Evolutionary conservation across 2,113 vertebrate genomes (phyloP).

Genomic region (Phoenicopterus ruber): DNA sequence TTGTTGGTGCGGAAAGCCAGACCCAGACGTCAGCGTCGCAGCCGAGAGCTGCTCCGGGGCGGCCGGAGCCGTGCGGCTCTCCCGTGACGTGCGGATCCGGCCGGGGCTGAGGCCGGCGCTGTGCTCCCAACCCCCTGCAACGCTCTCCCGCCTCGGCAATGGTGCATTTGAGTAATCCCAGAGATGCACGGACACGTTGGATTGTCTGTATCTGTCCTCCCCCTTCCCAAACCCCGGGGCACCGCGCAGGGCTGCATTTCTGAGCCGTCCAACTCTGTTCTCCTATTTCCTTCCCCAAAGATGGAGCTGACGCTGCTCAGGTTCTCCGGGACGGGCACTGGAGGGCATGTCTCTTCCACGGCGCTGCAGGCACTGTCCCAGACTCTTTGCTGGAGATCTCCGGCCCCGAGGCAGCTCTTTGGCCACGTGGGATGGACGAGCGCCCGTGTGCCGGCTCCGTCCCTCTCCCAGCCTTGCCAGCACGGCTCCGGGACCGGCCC

Average conservation of each 20-base stretch:
- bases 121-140: background rate
- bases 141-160: rapidly evolving
- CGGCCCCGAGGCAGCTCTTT: background rate
- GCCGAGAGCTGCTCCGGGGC: background rate
- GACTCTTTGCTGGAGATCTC: background rate
- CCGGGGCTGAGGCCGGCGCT: rapidly evolving
- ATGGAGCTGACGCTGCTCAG: background rate
- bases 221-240: background rate
- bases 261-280: background rate
- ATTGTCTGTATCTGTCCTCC: background rate
- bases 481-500: rapidly evolving
- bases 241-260: rapidly evolving
- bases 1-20: background rate
- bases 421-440: rapidly evolving
- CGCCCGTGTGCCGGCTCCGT: rapidly evolving
- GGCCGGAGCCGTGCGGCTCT: background rate
- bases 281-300: background rate
- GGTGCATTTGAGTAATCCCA: rapidly evolving
- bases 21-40: rapidly evolving
- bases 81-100: rapidly evolving
- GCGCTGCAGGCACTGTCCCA: rapidly evolving
- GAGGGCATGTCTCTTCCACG: background rate
- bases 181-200: rapidly evolving
- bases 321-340: background rate
- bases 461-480: background rate